Evolutionary conservation across 1,140 invertebrate genomes (phyloP).

Genomic region (Drosophila grimshawi): DNA sequence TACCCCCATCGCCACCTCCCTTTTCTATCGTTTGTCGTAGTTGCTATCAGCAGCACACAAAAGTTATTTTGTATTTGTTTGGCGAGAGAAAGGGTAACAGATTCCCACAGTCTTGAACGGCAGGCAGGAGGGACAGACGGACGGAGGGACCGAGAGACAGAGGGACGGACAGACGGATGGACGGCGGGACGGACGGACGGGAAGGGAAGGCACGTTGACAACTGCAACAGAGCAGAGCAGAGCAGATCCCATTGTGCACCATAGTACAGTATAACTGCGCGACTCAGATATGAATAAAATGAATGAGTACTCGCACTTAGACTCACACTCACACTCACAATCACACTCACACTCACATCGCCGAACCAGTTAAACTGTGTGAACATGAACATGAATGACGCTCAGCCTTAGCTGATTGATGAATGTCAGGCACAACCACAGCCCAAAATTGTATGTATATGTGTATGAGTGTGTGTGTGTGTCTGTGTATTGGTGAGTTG

Average conservation of each 20-base stretch:
- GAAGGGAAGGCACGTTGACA: conserved; percentile 53
- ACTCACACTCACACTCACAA: conserved; percentile 1
- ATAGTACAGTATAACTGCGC: conserved; percentile 7
- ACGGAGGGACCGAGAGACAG: neutral
- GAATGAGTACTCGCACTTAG: conserved; percentile 43
- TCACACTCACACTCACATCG: neutral
- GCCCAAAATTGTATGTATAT: conserved; percentile 21
- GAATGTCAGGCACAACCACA: conserved; percentile 65
- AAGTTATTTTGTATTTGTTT: conserved; percentile 79
- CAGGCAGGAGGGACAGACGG: conserved; percentile 15
- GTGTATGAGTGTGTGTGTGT: conserved; percentile 13
- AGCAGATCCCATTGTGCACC: conserved; percentile 47
- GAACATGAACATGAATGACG: conserved; percentile 42
- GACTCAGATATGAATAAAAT: conserved; percentile 55
- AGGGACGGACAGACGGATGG: neutral
- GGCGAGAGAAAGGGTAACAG: conserved; percentile 79
- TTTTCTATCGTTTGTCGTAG: conserved; percentile 16
- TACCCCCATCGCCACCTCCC: neutral
- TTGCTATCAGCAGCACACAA: conserved; percentile 52
- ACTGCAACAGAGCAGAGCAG: conserved; percentile 44
- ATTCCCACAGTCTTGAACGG: conserved; percentile 71
- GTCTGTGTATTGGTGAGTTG: conserved; percentile 1
- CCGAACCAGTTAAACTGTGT: conserved; percentile 51
- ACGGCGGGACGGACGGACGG: neutral
- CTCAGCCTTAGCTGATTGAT: conserved; percentile 68